These are phyloP conservation scores for Andrena chrysosceles DNA, from an alignment of 2,888 invertebrate species.

Conservation along the genomic window DNA sequence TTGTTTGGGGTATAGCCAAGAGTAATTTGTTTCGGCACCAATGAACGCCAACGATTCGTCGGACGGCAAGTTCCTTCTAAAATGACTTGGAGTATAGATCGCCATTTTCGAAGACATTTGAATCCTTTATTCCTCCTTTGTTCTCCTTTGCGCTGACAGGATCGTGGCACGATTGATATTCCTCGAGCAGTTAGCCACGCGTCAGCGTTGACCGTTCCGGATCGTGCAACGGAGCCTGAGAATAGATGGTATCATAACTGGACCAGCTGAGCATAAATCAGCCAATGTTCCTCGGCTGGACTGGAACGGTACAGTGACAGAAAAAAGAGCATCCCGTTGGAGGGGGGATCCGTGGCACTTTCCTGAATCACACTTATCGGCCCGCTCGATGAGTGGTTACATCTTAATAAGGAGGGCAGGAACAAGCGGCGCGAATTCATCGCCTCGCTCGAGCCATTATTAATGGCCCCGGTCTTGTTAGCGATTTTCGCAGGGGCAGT, in stretches of 20 bases:
- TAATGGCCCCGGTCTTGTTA: conserved; percentile 75
- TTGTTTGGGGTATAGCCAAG: too few relatives aligned
- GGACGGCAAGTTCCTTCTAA: too few relatives aligned
- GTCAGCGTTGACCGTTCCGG: background rate
- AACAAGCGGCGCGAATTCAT: conserved; percentile 68
- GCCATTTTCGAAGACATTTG: too few relatives aligned
- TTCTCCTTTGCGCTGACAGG: too few relatives aligned
- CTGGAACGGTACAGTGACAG: conserved; percentile 34
- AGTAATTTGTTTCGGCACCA: too few relatives aligned
- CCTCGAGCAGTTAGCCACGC: too few relatives aligned
- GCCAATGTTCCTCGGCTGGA: background rate
- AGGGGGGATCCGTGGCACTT: conserved; percentile 52
- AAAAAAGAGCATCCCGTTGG: background rate
- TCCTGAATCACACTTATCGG: conserved; percentile 70
- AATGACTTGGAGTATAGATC: too few relatives aligned
- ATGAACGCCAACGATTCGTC: too few relatives aligned
- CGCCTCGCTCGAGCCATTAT: conserved; percentile 65
- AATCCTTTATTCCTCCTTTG: too few relatives aligned
- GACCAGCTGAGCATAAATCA: conserved; percentile 35
- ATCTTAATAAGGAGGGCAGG: conserved; percentile 75
- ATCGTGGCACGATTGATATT: too few relatives aligned
- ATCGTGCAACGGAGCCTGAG: background rate
- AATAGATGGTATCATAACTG: conserved; percentile 1
- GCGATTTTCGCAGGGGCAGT: conserved; percentile 73
- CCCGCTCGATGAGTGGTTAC: conserved; percentile 69